Conservation (phyloP, 2,113 vertebrate species). For the Canis aureus region DNA sequence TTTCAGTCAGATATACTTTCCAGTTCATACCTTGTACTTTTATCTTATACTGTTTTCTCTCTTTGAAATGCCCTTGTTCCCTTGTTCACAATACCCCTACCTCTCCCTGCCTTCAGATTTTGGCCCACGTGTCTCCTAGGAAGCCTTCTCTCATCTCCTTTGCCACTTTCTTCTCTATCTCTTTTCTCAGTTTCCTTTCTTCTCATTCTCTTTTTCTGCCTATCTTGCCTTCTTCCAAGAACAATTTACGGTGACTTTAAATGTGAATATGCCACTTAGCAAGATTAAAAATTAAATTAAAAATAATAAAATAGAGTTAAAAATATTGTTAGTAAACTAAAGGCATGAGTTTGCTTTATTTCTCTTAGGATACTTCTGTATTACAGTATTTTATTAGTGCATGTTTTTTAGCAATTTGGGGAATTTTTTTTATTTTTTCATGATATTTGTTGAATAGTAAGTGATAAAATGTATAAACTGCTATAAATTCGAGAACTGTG, state of each 20-base stretch:
- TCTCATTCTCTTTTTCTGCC: neutral
- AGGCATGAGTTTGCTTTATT: neutral
- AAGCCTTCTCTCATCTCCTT: neutral
- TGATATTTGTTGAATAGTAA: conserved; percentile 39
- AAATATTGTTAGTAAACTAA: neutral
- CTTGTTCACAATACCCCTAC: neutral
- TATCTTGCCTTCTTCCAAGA: neutral
- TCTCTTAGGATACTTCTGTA: neutral
- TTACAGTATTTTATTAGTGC: neutral
- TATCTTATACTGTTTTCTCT: neutral
- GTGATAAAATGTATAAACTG: neutral
- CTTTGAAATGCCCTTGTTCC: neutral
- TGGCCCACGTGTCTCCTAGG: neutral
- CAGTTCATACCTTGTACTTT: neutral
- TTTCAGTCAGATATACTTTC: neutral
- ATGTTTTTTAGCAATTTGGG: neutral
- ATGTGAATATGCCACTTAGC: neutral
- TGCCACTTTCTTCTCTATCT: neutral
- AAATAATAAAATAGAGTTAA: neutral
- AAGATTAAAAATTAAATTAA: neutral
- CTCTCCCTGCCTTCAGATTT: neutral
- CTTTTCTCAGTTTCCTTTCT: neutral
- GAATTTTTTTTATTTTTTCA: neutral
- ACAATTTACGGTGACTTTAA: neutral
- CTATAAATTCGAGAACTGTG: neutral